These are phyloP conservation scores for Ormyrus nitidulus DNA, from an alignment of 2,888 invertebrate genomes.

Conservation along the genomic window DNA sequence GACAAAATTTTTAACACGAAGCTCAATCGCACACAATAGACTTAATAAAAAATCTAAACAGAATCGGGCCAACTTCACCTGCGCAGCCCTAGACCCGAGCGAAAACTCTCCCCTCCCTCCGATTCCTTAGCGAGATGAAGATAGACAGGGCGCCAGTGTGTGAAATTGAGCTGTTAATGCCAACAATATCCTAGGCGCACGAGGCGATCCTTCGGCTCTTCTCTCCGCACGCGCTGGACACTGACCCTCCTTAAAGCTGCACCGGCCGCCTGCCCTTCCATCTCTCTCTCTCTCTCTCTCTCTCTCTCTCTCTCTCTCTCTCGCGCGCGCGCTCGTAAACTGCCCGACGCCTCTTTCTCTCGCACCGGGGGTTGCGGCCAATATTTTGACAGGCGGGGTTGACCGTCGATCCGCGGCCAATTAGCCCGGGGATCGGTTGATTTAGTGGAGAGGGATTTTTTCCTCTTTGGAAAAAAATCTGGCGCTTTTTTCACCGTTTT, in stretches of 20 bases:
- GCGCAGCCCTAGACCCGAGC: no score
- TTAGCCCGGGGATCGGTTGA: conserved; percentile 13
- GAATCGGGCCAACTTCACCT: no score
- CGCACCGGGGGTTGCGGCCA: conserved; percentile 53
- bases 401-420: conserved; percentile 38
- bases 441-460: no score
- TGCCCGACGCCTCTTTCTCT: not conserved
- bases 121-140: conserved; percentile 45
- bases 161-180: conserved; percentile 74
- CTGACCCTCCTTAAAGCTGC: conserved; percentile 62
- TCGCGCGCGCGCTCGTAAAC: conserved; percentile 27
- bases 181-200: conserved; percentile 58
- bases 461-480: no score
- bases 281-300: not conserved
- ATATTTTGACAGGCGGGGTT: conserved; percentile 68
- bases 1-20: no score
- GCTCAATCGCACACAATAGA: no score
- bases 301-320: not conserved
- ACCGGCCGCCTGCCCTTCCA: not conserved
- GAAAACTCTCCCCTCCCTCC: no score
- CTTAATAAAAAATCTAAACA: no score
- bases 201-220: conserved; percentile 54
- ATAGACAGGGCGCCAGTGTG: conserved; percentile 56
- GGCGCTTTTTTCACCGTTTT: no score
- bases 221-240: conserved; percentile 58